A percentile compares a stretch with the other conserved stretches of the same genome.
phyloP scores from a whole-genome alignment of 2,888 invertebrate species.

The Cyaniris semiargus region DNA sequence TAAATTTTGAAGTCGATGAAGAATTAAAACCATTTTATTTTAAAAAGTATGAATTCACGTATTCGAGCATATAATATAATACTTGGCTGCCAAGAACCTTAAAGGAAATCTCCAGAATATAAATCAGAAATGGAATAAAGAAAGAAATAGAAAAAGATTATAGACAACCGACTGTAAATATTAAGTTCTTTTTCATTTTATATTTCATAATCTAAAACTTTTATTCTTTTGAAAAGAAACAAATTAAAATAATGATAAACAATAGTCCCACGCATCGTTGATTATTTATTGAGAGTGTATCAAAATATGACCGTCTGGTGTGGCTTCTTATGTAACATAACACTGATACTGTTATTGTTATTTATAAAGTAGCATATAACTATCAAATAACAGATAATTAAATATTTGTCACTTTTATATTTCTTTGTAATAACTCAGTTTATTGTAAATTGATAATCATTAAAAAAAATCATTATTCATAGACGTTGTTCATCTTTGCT shows the following conservation, averaged over 20 bases:
- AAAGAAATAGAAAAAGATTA: too few species aligned
- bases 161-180: too few species aligned
- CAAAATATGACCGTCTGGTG: neutral
- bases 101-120: too few species aligned
- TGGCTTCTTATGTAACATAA: constrained; percentile 1
- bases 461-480: neutral
- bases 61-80: too few species aligned
- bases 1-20: too few species aligned
- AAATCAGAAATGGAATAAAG: too few species aligned
- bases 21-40: too few species aligned
- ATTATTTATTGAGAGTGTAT: neutral
- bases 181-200: too few species aligned
- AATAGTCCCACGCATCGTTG: neutral
- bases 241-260: neutral
- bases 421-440: constrained; percentile 43
- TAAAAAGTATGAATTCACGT: too few species aligned
- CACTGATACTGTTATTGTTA: neutral
- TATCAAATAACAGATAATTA: constrained; percentile 28
- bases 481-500: constrained; percentile 9
- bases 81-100: too few species aligned
- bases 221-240: neutral
- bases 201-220: neutral
- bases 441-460: neutral
- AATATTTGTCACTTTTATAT: constrained; percentile 53
- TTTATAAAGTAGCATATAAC: constrained; percentile 3